Evolutionary conservation across 2,113 vertebrate species (phyloP), one percentile per base, ranked within the genome.

Genomic region (Sinocyclocheilus rhinocerous): DNA sequence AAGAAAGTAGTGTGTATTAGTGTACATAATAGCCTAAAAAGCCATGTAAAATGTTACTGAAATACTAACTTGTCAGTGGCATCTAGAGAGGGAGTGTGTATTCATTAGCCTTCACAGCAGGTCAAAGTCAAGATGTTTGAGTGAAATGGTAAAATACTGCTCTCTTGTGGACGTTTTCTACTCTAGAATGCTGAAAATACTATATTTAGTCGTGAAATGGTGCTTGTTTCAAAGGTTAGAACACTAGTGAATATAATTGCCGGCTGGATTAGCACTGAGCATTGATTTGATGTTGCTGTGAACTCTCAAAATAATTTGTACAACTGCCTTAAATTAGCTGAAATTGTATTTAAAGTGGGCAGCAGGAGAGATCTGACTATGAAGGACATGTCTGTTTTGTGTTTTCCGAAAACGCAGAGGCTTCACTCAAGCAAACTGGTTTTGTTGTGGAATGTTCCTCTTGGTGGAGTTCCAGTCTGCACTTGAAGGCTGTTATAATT

Each of bases 391-490:
- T 26, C 86, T 87, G 86, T 82, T 78, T 89, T 79, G 72, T 72
- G 63, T 89, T 87, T 84, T 73, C 16, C 55, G 52, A 76, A 86
- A 81, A 79, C 16, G 20, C 59, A 48, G 24, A 80, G 70, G 18
- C 77, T 65, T 86, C 50, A 45, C 36, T 90, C 86, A 88, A 78
- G 22, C 16, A 59, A 55, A 78, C 52, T 50, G 29, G 33, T 61
- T 82, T 87, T 89, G 61, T 80, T 85, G 69, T 76, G 81, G 86
- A 85, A 88, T 86, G 77, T 86, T 76, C 79, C 55, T 77, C 82
- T 87, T 84, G 88, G 81, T 81, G 29, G 69, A 57, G 45, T 70
- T 90, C 65, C 85, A 85, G 70, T 33, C 84, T 16, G 86, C 67
- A 81, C 76, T 67, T 87, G 67, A 88, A 90, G 80, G 59, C 33